These are phyloP conservation scores for Gila robusta DNA, from an alignment of 2,797 vertebrate genomes.

Conservation along the genomic window DNA sequence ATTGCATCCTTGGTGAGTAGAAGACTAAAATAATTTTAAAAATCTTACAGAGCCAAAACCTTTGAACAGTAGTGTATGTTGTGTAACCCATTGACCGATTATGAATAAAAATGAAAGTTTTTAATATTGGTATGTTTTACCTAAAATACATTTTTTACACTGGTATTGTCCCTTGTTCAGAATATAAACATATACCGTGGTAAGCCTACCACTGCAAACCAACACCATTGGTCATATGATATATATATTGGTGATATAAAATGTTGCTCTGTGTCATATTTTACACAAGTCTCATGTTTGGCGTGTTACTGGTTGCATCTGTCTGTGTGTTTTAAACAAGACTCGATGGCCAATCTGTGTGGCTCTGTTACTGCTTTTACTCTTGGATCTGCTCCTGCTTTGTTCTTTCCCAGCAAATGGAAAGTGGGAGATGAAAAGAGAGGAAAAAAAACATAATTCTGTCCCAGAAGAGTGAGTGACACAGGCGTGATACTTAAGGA, in stretches of 20 bases:
- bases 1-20: too few relatives aligned
- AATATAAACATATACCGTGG: neutral
- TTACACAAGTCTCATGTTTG: neutral
- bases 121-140: neutral
- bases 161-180: neutral
- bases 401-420: slow-evolving; percentile 58
- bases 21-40: too few relatives aligned
- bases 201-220: neutral
- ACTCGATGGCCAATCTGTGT: slow-evolving; percentile 44
- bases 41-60: too few relatives aligned
- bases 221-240: neutral
- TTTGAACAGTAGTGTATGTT: too few relatives aligned
- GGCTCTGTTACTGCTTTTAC: slow-evolving; percentile 42
- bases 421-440: slow-evolving; percentile 47
- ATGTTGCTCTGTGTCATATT: neutral
- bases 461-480: slow-evolving; percentile 15
- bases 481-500: slow-evolving; percentile 46
- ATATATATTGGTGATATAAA: neutral
- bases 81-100: too few relatives aligned
- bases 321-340: slow-evolving; percentile 32
- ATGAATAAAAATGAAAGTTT: neutral
- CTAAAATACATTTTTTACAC: fast-evolving
- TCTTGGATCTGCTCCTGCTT: slow-evolving; percentile 53
- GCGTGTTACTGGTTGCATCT: slow-evolving; percentile 4
- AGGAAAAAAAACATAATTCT: neutral